Conservation (phyloP, 2,797 vertebrate species). For the Saxicola maurus region DNA sequence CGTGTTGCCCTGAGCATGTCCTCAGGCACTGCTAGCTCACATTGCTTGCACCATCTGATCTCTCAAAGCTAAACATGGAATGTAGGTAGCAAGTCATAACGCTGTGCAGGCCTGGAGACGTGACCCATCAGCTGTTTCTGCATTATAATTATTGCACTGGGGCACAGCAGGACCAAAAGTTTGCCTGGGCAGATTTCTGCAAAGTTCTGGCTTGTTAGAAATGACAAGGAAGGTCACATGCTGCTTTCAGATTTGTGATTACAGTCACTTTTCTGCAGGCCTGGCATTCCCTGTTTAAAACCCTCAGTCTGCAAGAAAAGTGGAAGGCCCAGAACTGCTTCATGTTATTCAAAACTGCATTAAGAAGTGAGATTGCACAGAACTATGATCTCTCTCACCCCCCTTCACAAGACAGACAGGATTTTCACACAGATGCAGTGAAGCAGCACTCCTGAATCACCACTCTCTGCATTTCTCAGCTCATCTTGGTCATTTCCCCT, state of each 20-base stretch:
- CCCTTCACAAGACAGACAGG: not conserved
- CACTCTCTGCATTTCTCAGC: not conserved
- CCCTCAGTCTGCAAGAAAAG: not conserved
- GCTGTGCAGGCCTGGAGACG: slow-evolving; percentile 5
- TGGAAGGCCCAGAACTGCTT: not conserved
- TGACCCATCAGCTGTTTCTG: slow-evolving; percentile 53
- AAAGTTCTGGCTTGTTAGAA: not conserved
- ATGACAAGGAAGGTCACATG: not conserved
- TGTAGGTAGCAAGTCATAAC: slow-evolving; percentile 63
- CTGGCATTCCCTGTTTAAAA: not conserved
- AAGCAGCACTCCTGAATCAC: not conserved
- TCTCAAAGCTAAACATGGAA: slow-evolving; percentile 54
- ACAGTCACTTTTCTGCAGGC: not conserved
- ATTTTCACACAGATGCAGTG: not conserved
- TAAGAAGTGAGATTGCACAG: not conserved
- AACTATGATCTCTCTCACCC: not conserved
- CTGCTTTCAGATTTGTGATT: not conserved
- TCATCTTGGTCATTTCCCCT: not conserved
- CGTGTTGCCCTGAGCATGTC: slow-evolving; percentile 7
- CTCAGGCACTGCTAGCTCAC: slow-evolving; percentile 33
- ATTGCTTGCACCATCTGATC: slow-evolving; percentile 53
- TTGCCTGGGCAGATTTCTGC: not conserved
- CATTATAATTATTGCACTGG: slow-evolving; percentile 40
- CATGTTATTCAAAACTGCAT: not conserved
- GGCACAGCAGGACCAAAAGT: slow-evolving; percentile 27